Base-by-base conservation (phyloP, 1,140 invertebrate species). In the Heliconius congener region DNA sequence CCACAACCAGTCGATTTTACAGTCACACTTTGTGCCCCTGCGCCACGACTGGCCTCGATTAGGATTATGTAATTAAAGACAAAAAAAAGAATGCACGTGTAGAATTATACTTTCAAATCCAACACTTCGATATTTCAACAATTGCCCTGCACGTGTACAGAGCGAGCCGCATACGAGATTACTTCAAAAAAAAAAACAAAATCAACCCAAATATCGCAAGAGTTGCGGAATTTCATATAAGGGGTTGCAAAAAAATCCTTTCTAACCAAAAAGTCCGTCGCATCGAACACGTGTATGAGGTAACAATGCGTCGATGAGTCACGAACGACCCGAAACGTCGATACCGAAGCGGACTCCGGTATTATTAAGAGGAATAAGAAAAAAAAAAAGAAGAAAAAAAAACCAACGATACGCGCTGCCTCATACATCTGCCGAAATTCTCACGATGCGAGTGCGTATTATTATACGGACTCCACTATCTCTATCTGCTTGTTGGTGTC, bases 341-440 rank as follows among this genome's bases (percentile, higher is more conserved):
- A 88, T 87, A 85, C 83, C 84, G 85, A 86, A 83, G 80, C 85
- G 80, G 84, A 87, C 88, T 85, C 76, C 83, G 85, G 86, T 92
- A 91, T 92, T 94, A 94, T 92, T 90, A 92, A 93, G 88, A 84
- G 86, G 84, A 46, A 46, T 46, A 46, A 46, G 42, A 46, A 46
- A 46, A 89, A 87, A 91, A 92, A 93, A 16, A 16, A 46, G 42
- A 46, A 46, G 4, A 88, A 87, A 88, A 87, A 92, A 92, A 93
- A 37, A 37, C 34, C 34, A 91, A 91, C 90, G 87, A 91, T 89
- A 92, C 91, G 88, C 90, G 90, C 81, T 91, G 89, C 82, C 89
- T 90, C 88, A 92, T 93, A 93, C 93, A 94, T 94, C 93, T 94
- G 93, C 93, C 92, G 88, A 93, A 94, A 93, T 87, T 94, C 92